A percentile compares a stretch with the other conserved stretches of the same genome.
phyloP scores from a whole-genome alignment of 2,888 invertebrate genomes.

The Falcaria lacertinaria region DNA sequence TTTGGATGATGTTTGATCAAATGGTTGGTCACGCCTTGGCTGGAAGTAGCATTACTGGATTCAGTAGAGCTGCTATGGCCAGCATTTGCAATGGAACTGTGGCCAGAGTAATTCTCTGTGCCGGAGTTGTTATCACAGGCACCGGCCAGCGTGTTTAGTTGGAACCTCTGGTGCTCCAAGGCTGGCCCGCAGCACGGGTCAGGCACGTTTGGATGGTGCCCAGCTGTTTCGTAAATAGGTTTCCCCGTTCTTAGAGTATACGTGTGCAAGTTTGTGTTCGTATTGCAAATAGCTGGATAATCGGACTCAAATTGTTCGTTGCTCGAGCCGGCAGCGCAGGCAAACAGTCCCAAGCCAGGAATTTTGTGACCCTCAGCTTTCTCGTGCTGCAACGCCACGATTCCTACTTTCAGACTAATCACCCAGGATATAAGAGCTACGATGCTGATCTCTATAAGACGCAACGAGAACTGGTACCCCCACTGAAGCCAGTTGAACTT shows the following conservation, averaged over 20 bases:
- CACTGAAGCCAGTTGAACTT: slow-evolving; percentile 94
- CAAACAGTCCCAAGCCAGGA: slow-evolving; percentile 88
- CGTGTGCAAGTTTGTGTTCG: slow-evolving; percentile 91
- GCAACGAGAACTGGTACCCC: slow-evolving; percentile 92
- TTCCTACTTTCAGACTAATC: slow-evolving; percentile 84
- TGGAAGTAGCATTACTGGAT: slow-evolving; percentile 74
- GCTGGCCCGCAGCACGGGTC: slow-evolving; percentile 66
- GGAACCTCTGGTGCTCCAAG: slow-evolving; percentile 69
- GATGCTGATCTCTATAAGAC: slow-evolving; percentile 92
- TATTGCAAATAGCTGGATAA: slow-evolving; percentile 91
- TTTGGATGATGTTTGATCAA: slow-evolving; percentile 73
- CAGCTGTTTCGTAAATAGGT: slow-evolving; percentile 84
- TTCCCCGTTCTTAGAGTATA: slow-evolving; percentile 89
- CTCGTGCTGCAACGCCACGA: slow-evolving; percentile 83
- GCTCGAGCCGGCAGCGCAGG: slow-evolving; percentile 90
- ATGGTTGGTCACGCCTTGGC: slow-evolving; percentile 74
- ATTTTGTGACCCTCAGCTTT: slow-evolving; percentile 83
- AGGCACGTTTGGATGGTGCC: slow-evolving; percentile 62
- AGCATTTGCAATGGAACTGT: slow-evolving; percentile 78
- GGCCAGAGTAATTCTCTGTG: slow-evolving; percentile 82
- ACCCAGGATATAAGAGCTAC: slow-evolving; percentile 93
- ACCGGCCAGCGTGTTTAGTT: slow-evolving; percentile 76
- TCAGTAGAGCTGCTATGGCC: slow-evolving; percentile 76
- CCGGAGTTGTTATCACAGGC: slow-evolving; percentile 81
- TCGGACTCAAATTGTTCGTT: slow-evolving; percentile 91